Percentiles rank a stretch among this genome's conserved stretches.
phyloP scores from a whole-genome alignment of 2,888 invertebrate species.

The Ligdia adustata region DNA sequence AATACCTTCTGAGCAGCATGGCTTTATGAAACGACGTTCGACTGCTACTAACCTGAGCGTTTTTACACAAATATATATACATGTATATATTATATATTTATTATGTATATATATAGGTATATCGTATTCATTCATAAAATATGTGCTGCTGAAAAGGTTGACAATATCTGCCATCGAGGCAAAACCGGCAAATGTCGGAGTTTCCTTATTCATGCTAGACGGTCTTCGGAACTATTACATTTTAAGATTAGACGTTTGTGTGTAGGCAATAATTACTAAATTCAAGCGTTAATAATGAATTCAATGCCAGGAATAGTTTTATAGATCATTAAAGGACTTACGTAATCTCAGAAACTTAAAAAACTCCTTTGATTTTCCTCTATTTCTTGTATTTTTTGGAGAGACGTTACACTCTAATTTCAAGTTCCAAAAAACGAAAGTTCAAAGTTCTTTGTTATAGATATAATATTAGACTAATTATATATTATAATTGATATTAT shows the following conservation, averaged over 20 bases:
- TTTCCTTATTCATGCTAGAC: background rate
- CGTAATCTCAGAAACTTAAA: background rate
- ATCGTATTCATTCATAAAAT: background rate
- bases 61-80: no score
- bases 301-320: no score
- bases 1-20: no score
- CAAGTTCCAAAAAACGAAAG: background rate
- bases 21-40: no score
- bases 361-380: background rate
- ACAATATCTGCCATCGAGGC: background rate
- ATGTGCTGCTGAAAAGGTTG: background rate
- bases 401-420: background rate
- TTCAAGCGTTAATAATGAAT: background rate
- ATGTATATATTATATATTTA: no score
- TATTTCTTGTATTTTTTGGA: background rate
- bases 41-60: no score
- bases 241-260: background rate
- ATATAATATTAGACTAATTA: no score
- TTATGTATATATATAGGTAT: no score
- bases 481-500: no score
- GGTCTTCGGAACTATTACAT: background rate
- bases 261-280: background rate
- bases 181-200: background rate
- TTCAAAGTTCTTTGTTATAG: no score
- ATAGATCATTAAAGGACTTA: no score